phyloP scores from a whole-genome alignment of 1,140 invertebrate species.

The Microplitis mediator region DNA sequence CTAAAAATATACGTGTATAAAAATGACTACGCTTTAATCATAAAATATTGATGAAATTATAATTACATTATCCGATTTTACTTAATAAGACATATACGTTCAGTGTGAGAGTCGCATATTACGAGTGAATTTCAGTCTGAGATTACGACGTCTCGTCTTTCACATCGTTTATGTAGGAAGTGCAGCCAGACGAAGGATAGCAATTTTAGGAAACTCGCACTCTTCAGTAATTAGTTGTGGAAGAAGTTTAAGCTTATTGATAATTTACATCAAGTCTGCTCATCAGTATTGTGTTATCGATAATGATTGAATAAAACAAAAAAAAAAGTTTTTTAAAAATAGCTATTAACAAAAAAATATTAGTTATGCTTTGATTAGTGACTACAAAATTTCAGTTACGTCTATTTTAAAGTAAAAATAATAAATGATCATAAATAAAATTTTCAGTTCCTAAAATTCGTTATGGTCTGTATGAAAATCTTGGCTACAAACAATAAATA shows the following conservation, averaged over 20 bases:
- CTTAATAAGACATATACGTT: slow-evolving; percentile 14
- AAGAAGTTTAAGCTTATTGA: slow-evolving; percentile 13
- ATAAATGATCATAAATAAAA: no score
- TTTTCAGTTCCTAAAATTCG: slow-evolving; percentile 5
- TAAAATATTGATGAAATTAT: slow-evolving; percentile 23
- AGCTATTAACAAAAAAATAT: no score
- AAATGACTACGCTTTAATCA: neutral
- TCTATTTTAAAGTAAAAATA: no score
- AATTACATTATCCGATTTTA: slow-evolving; percentile 27
- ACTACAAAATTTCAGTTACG: no score
- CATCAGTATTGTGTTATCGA: neutral
- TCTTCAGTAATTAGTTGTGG: slow-evolving; percentile 2
- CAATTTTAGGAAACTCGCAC: slow-evolving; percentile 12
- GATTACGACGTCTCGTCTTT: slow-evolving; percentile 26
- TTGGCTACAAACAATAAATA: slow-evolving; percentile 32
- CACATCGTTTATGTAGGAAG: slow-evolving; percentile 30
- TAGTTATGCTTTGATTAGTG: no score
- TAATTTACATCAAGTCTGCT: slow-evolving; percentile 5
- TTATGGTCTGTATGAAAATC: slow-evolving; percentile 16
- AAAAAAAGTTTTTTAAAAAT: no score
- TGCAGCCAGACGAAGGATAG: neutral
- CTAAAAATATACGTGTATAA: no score
- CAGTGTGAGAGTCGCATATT: neutral
- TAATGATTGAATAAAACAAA: no score
- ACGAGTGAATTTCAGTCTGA: neutral